A percentile compares a stretch with the other conserved stretches of the same genome.
Conservation (phyloP, 2,888 invertebrate genomes). For the Tenthredo amoena region DNA sequence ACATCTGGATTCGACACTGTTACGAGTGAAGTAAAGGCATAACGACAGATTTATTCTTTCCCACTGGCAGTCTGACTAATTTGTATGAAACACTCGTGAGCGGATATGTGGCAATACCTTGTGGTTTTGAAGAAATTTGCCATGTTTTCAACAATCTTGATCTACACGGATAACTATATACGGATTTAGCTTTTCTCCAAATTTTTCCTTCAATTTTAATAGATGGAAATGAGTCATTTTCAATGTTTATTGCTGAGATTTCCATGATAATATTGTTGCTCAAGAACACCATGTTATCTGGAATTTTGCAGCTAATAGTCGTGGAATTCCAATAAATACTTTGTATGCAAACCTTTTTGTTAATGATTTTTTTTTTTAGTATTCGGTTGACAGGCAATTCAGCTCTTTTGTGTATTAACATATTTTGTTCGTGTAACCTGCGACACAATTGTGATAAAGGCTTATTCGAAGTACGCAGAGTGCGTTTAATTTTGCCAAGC, state of each 20-base stretch:
- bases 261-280: constrained; percentile 2
- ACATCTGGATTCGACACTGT: not conserved
- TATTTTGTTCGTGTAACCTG: not conserved
- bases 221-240: constrained; percentile 5
- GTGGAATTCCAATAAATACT: constrained; percentile 12
- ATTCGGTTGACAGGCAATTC: constrained; percentile 7
- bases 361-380: not conserved
- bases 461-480: constrained; percentile 6
- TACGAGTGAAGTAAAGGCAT: constrained; percentile 7
- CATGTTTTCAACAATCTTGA: constrained; percentile 12
- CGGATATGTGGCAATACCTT: constrained; percentile 9
- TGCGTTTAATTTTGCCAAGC: constrained; percentile 12
- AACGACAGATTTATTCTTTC: constrained; percentile 1
- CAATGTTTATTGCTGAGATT: constrained; percentile 1
- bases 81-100: not conserved
- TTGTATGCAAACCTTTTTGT: not conserved
- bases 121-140: not conserved
- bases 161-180: constrained; percentile 12
- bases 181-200: not conserved
- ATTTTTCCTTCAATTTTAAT: constrained; percentile 7
- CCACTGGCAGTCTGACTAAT: constrained; percentile 7
- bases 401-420: constrained; percentile 2
- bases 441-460: too few species aligned
- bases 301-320: constrained; percentile 12
- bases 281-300: constrained; percentile 7